These are phyloP conservation scores for Caenorhabditis sp. DNA, from an alignment of 2,888 invertebrate genomes.

Conservation along the genomic window DNA sequence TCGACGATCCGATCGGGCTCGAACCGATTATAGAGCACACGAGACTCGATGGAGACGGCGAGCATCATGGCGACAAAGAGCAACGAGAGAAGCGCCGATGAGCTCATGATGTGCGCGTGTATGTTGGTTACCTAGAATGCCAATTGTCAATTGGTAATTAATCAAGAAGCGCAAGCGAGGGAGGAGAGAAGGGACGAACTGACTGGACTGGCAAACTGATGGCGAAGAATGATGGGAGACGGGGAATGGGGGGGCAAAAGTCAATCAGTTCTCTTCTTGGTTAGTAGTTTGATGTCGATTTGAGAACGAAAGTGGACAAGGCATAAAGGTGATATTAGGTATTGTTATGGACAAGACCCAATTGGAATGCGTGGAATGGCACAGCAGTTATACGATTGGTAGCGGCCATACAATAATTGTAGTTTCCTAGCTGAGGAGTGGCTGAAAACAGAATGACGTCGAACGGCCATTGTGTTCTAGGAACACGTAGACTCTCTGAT, in stretches of 20 bases:
- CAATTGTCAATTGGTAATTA: too few species aligned
- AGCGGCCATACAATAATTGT: slow-evolving; percentile 30
- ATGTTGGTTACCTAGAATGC: too few species aligned
- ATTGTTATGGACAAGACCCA: not conserved
- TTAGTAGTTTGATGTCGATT: slow-evolving; percentile 40
- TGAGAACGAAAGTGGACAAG: slow-evolving; percentile 1
- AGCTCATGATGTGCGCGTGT: slow-evolving; percentile 29
- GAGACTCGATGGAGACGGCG: slow-evolving; percentile 22
- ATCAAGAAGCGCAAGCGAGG: not conserved
- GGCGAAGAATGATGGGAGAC: too few species aligned
- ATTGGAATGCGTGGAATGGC: too few species aligned
- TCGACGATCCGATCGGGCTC: slow-evolving; percentile 29
- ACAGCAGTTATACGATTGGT: too few species aligned
- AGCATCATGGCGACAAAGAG: slow-evolving; percentile 9
- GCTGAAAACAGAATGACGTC: slow-evolving; percentile 20
- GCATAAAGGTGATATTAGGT: not conserved
- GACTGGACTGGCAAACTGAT: too few species aligned
- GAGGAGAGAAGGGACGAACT: too few species aligned
- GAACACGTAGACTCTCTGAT: not conserved
- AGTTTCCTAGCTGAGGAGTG: slow-evolving; percentile 11
- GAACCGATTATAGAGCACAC: slow-evolving; percentile 39
- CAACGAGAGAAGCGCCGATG: slow-evolving; percentile 24
- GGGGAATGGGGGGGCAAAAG: slow-evolving; percentile 16
- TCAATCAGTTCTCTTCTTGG: too few species aligned
- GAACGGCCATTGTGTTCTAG: not conserved